Conservation (phyloP, 2,113 vertebrate species). For the Megaceryle torquata region DNA sequence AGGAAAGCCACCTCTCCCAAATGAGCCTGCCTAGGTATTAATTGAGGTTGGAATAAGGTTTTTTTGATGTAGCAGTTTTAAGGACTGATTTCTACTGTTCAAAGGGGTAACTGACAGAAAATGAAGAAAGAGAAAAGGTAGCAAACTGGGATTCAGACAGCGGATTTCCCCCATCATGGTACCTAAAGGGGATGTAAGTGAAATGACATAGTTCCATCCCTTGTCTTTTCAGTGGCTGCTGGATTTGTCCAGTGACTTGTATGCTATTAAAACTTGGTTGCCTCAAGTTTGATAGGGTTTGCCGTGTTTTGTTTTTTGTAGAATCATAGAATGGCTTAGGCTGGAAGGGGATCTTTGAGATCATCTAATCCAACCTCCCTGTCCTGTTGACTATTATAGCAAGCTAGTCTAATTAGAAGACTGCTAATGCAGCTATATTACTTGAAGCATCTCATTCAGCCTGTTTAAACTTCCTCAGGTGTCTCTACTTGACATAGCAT, state of each 20-base stretch:
- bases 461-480: not conserved
- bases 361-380: too few species aligned
- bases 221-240: not conserved
- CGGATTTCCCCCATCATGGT: not conserved
- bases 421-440: not conserved
- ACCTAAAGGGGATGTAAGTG: not conserved
- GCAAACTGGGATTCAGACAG: not conserved
- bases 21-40: not conserved
- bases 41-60: not conserved
- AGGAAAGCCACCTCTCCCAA: not conserved
- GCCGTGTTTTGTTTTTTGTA: not conserved
- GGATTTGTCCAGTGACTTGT: not conserved
- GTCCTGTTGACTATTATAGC: not conserved
- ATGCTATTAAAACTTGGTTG: not conserved
- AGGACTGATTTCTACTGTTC: not conserved
- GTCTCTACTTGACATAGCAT: not conserved
- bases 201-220: not conserved
- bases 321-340: too few species aligned
- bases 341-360: too few species aligned
- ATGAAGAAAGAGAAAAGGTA: not conserved
- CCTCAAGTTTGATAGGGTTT: not conserved
- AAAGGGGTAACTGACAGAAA: not conserved
- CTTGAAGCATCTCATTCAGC: not conserved
- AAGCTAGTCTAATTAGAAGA: not conserved
- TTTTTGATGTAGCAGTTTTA: not conserved